Base-by-base conservation (phyloP, 2,113 vertebrate genomes). In the Oceanodroma tethys region DNA sequence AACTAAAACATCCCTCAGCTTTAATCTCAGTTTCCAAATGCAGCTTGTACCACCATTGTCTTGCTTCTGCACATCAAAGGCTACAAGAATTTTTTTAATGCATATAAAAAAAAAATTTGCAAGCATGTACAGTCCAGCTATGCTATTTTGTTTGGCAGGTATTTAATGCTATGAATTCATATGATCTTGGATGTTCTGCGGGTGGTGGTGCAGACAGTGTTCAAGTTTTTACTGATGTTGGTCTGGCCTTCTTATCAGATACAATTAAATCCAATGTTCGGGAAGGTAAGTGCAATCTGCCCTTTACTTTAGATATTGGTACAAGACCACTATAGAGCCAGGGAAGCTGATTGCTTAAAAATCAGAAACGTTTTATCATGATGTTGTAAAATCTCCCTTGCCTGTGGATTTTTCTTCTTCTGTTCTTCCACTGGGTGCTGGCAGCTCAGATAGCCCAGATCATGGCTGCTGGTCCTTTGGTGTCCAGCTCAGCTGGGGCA, bases 101-200 rank as follows among this genome's bases (percentile, higher is more conserved):
- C 27, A 17, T 36, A 14, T 53, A 56, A 11, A 7, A 30, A 53
- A 78, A 53, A n/a, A 26, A 32, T 86, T 79, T 65, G 8, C 43
- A 81, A 38, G 10, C 5, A 1, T 26, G 8, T 80, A 8, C 5
- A 50, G 6, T 59, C 29, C 32, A 63, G 55, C 29, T 78, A 10
- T 71, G 7, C 29, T 66, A 16, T 90, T 95, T 92, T 73, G 56
- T 52, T 93, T 83, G 85, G n/a, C 96, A 99, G 99, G 98, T 99
- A 43, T 99, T 98, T 71, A 97, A 97, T 18, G 87, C 97, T 3
- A 98, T 99, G 98, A 97, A 98, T 92, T 98, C 98, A 0, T 98
- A 98, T 79, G 99, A 99, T 93, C 97, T 98, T 53, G 98, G 99
- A 17, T 99, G 98, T 88, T 98, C 98, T 23, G 98, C 76, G 9